phyloP scores from a whole-genome alignment of 2,888 invertebrate genomes.

The Dyspetes luteomarginatus region DNA sequence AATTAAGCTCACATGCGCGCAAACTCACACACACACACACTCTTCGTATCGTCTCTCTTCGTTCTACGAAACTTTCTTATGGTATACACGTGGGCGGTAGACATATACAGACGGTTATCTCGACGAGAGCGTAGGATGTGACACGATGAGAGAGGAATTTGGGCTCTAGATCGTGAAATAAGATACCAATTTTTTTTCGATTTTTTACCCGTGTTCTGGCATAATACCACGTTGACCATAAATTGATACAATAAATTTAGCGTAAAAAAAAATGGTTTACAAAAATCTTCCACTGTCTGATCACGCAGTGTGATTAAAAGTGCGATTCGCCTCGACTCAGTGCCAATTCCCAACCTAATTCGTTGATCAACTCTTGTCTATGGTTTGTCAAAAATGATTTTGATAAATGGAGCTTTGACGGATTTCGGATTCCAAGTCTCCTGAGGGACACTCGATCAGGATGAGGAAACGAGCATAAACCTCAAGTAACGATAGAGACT shows the following conservation, averaged over 20 bases:
- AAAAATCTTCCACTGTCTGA: no score
- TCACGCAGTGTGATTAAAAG: no score
- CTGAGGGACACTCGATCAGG: not conserved
- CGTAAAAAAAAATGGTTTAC: no score
- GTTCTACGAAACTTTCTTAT: constrained; percentile 10
- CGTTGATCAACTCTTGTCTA: not conserved
- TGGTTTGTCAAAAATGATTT: not conserved
- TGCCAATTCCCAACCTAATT: not conserved
- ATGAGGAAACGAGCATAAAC: not conserved
- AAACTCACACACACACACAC: no score
- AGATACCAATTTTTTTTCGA: no score
- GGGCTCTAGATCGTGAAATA: constrained; percentile 18
- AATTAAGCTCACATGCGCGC: constrained; percentile 40
- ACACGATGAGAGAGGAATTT: constrained; percentile 17
- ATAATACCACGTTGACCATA: no score
- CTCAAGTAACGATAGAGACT: not conserved
- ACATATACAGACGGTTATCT: constrained; percentile 4
- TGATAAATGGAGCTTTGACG: not conserved
- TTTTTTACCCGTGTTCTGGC: no score
- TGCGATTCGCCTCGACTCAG: no score
- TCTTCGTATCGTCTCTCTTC: not conserved
- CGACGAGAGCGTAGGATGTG: constrained; percentile 16
- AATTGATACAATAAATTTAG: no score
- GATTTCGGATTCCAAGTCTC: not conserved
- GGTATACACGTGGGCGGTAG: not conserved